Percentiles rank a stretch among this genome's conserved stretches.
Evolutionary conservation across 1,140 invertebrate genomes (phyloP).

Genomic region (Planococcus citri): DNA sequence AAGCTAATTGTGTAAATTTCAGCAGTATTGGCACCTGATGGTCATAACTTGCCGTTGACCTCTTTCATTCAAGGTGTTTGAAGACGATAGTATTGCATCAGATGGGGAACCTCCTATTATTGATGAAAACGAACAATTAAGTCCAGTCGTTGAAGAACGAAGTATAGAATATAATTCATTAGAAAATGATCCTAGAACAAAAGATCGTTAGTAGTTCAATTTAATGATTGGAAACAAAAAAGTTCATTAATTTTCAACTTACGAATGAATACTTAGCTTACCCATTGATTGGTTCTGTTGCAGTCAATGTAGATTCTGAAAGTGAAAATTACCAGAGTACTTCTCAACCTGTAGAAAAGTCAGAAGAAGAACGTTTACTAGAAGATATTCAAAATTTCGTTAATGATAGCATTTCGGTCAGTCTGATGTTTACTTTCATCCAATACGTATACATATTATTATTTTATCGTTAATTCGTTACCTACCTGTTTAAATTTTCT

Average conservation of each 20-base stretch:
- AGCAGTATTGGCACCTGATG: no score
- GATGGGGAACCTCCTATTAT: constrained; percentile 30
- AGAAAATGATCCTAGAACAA: neutral
- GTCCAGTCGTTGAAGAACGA: constrained; percentile 28
- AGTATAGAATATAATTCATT: constrained; percentile 24
- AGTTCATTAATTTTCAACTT: neutral
- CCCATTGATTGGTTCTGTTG: no score
- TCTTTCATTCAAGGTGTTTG: no score
- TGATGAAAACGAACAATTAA: constrained; percentile 26
- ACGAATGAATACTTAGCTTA: no score
- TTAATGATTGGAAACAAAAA: neutral
- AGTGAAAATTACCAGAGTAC: neutral
- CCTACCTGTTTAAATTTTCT: neutral
- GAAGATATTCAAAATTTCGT: neutral
- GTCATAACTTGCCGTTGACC: no score
- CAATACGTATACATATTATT: neutral
- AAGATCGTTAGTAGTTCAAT: neutral
- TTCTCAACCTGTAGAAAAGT: neutral
- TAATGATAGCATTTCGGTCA: neutral
- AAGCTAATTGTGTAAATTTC: neutral
- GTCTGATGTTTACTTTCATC: no score
- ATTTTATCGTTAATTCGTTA: neutral
- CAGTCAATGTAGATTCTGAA: neutral
- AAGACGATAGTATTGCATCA: constrained; percentile 34
- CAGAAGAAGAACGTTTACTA: neutral